Conservation (phyloP, 1,140 invertebrate species). For the Drosophila takahashii region DNA sequence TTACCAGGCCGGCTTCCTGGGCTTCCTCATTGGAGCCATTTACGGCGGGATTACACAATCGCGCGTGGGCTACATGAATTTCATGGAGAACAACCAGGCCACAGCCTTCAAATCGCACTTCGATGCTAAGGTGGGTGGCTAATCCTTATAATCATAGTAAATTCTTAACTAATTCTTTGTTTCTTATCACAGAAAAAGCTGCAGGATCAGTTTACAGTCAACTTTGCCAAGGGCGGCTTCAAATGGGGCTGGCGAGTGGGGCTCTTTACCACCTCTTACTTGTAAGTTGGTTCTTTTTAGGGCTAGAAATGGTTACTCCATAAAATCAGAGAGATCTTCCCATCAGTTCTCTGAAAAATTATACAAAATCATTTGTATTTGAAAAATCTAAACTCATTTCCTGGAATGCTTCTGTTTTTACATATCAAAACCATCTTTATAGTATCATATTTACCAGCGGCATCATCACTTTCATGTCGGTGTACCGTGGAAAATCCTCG, state of each 20-base stretch:
- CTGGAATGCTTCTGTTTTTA: no score
- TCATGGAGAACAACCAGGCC: slow-evolving; percentile 90
- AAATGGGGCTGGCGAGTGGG: slow-evolving; percentile 88
- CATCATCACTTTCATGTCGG: slow-evolving; percentile 87
- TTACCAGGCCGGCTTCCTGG: slow-evolving; percentile 86
- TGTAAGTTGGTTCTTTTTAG: slow-evolving; percentile 84
- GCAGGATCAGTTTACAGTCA: slow-evolving; percentile 88
- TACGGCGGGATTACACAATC: slow-evolving; percentile 88
- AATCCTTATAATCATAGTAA: background rate
- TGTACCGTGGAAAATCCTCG: slow-evolving; percentile 88
- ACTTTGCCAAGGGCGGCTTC: slow-evolving; percentile 89
- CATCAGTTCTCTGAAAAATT: no score
- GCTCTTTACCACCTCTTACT: slow-evolving; percentile 88
- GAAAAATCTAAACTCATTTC: no score
- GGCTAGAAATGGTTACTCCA: background rate
- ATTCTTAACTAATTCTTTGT: background rate
- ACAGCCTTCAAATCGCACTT: slow-evolving; percentile 88
- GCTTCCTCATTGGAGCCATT: slow-evolving; percentile 86
- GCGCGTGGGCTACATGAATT: slow-evolving; percentile 87
- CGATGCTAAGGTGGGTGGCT: slow-evolving; percentile 87
- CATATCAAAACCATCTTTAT: background rate
- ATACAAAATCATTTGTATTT: no score
- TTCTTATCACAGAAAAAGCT: slow-evolving; percentile 86
- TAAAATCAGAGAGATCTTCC: no score
- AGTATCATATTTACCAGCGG: slow-evolving; percentile 84